Conservation (phyloP, 2,113 vertebrate species). For the Thoracochromis brauschi region DNA sequence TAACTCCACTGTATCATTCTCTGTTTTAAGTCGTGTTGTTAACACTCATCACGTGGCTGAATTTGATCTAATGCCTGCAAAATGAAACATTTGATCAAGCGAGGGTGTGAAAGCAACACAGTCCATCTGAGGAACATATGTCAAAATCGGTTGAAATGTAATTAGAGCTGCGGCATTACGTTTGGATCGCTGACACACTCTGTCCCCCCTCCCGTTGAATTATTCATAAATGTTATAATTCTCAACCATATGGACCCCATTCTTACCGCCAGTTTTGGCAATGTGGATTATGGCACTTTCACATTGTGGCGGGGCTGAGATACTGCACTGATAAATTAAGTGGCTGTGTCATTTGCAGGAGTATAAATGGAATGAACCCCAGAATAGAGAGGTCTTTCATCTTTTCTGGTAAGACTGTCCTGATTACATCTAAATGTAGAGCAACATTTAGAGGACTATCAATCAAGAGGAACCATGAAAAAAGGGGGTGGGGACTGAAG, state of each 20-base stretch:
- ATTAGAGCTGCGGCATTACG: constrained; percentile 9
- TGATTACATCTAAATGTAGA: constrained; percentile 79
- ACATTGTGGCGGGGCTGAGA: constrained; percentile 18
- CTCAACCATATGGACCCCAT: constrained; percentile 11
- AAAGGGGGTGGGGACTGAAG: constrained; percentile 34
- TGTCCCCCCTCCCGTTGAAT: neutral
- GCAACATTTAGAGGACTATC: constrained; percentile 73
- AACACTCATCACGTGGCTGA: neutral
- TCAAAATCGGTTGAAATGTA: constrained; percentile 33
- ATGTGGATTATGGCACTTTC: constrained; percentile 35
- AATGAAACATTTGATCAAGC: constrained; percentile 44
- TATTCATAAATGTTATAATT: constrained; percentile 52
- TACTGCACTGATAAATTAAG: constrained; percentile 68
- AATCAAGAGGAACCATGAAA: constrained; percentile 60
- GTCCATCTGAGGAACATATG: constrained; percentile 17
- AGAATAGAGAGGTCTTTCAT: constrained; percentile 76
- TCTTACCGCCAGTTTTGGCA: constrained; percentile 21
- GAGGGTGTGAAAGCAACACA: constrained; percentile 15
- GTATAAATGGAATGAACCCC: constrained; percentile 70
- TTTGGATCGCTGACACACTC: constrained; percentile 2
- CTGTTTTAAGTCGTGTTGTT: neutral
- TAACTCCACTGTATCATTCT: neutral
- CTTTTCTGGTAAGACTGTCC: constrained; percentile 72
- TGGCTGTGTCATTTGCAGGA: constrained; percentile 59
- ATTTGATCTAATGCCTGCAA: constrained; percentile 22